Evolutionary conservation across 2,888 invertebrate species (phyloP).

Genomic region (Zele albiditarsus): DNA sequence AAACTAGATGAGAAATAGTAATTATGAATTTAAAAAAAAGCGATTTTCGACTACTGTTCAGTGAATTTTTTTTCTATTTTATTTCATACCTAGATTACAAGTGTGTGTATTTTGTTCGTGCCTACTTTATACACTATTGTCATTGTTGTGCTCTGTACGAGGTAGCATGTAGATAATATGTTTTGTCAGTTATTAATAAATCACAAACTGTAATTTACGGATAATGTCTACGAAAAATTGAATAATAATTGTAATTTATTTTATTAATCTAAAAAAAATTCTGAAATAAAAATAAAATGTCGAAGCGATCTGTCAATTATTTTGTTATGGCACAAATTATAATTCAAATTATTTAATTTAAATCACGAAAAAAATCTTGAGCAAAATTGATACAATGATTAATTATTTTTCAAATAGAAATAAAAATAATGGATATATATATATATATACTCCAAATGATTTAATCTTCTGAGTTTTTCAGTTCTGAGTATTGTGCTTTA

Average conservation of each 20-base stretch:
- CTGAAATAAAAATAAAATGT: neutral
- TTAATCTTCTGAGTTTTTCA: neutral
- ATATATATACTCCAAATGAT: neutral
- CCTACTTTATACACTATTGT: neutral
- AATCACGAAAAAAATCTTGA: neutral
- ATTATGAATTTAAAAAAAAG: neutral
- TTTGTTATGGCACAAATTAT: neutral
- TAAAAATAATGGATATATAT: neutral
- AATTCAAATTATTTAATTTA: neutral
- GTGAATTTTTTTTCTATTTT: neutral
- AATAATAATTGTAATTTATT: neutral
- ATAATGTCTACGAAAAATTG: constrained; percentile 27
- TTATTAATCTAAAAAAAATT: constrained; percentile 49
- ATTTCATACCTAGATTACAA: neutral
- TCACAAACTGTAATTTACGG: neutral
- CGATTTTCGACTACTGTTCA: neutral
- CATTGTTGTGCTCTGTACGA: neutral
- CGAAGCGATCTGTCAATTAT: neutral
- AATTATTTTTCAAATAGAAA: neutral
- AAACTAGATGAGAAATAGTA: neutral
- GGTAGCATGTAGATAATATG: constrained; percentile 5
- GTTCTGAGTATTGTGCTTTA: constrained; percentile 17
- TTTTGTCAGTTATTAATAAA: neutral
- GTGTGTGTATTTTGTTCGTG: neutral
- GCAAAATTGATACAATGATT: neutral